Evolutionary conservation across 2,888 invertebrate genomes (phyloP).

Genomic region (Epiblema foenella): DNA sequence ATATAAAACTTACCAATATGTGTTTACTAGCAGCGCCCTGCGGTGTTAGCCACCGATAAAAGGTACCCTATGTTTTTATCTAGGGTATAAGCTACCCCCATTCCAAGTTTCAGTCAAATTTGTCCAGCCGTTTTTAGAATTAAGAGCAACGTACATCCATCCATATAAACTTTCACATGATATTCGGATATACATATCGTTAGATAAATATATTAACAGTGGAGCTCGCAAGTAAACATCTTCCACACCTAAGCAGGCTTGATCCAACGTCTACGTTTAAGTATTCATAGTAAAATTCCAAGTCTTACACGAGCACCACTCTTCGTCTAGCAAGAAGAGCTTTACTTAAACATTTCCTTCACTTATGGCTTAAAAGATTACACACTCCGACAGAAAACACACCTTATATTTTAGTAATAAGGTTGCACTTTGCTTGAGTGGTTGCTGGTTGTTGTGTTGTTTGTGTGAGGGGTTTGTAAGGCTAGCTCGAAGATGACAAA

Average conservation of each 20-base stretch:
- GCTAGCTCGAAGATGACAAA: constrained; percentile 75
- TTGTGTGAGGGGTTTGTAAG: constrained; percentile 54
- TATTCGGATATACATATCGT: not conserved
- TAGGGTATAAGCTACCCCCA: too few relatives aligned
- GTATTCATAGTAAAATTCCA: constrained; percentile 73
- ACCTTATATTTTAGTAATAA: constrained; percentile 32
- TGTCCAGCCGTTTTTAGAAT: too few relatives aligned
- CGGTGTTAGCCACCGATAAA: too few relatives aligned
- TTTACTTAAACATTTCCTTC: constrained; percentile 59
- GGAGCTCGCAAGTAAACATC: constrained; percentile 45
- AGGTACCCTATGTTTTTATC: too few relatives aligned
- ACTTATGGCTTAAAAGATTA: constrained; percentile 46
- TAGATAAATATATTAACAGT: constrained; percentile 10
- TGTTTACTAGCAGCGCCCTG: too few relatives aligned
- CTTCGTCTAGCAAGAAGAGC: constrained; percentile 72
- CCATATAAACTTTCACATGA: too few relatives aligned
- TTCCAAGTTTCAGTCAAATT: too few relatives aligned
- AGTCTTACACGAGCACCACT: constrained; percentile 70
- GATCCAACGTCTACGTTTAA: constrained; percentile 63
- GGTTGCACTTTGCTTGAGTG: constrained; percentile 45
- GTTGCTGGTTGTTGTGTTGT: constrained; percentile 38
- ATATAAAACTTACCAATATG: not conserved
- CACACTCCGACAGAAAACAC: constrained; percentile 25
- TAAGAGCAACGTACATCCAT: too few relatives aligned
- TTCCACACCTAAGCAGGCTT: constrained; percentile 62